Evolutionary conservation across 2,113 vertebrate species (phyloP), one percentile per base, ranked within the genome.

Genomic region (Chaenocephalus aceratus): DNA sequence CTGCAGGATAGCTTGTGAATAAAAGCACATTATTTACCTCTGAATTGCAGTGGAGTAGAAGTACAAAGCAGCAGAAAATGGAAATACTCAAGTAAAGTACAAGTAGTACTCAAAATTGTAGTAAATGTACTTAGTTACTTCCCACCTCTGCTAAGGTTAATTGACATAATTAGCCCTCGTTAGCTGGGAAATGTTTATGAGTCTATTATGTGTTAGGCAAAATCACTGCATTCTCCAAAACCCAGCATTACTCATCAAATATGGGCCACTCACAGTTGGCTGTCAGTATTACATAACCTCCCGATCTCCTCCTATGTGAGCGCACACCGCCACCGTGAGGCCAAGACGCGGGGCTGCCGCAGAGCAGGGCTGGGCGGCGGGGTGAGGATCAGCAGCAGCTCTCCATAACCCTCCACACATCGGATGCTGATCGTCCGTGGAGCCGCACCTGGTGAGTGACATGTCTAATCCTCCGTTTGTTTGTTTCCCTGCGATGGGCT

Each of bases 311-410:
- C 6, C 60, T 56, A 0, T 2, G 12, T 16, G 75, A 45, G 82
- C 60, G 2, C 68, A 44, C 15, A 90, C 91, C 92, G 93, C 94
- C 94, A 89, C 85, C 91, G 9, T 60, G 91, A 79, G 94, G 84
- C 86, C 56, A 88, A 90, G 85, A 77, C 80, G 2, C 67, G 0
- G 58, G 6, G 58, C 3, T 48, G 84, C n/a, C 3, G 59, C 23
- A 51, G 56, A 88, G 66, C 75, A 26, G 91, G 94, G 93, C 79
- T 89, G 91, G 93, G 94, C 91, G 84, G 71, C 61, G 58, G 72
- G 68, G 46, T 57, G n/a, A 52, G 78, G 59, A 86, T 77, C 74
- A 85, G 71, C 60, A 73, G 71, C 63, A n/a, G 41, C 75, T 53
- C 61, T 57, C 56, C 79, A 48, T 49, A 76, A 87, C 60, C 82